These are phyloP conservation scores for Perizoma flavofasciatum DNA, from an alignment of 2,888 invertebrate species.

Conservation along the genomic window DNA sequence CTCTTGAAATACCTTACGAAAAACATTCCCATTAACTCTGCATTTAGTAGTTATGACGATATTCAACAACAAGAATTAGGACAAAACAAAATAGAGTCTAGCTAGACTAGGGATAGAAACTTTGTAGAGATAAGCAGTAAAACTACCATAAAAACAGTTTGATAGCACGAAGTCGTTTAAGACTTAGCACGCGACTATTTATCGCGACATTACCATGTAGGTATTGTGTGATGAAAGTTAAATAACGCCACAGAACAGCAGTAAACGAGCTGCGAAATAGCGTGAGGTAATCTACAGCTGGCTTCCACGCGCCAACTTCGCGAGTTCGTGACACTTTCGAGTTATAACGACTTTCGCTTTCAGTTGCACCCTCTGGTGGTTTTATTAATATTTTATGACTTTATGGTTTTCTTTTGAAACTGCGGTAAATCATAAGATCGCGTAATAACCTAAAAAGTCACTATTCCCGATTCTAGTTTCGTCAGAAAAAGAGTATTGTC, in stretches of 20 bases:
- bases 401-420: slow-evolving; percentile 5
- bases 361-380: slow-evolving; percentile 30
- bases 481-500: too few species aligned
- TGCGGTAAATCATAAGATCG: neutral
- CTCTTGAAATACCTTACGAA: too few species aligned
- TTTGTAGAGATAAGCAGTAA: slow-evolving; percentile 23
- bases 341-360: slow-evolving; percentile 43
- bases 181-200: slow-evolving; percentile 52
- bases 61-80: slow-evolving; percentile 9
- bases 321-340: slow-evolving; percentile 49
- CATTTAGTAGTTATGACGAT: slow-evolving; percentile 10
- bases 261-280: slow-evolving; percentile 54
- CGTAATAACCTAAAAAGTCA: neutral
- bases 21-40: slow-evolving; percentile 6
- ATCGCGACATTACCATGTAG: slow-evolving; percentile 57
- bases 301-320: slow-evolving; percentile 36
- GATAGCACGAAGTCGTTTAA: slow-evolving; percentile 40
- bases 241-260: slow-evolving; percentile 56
- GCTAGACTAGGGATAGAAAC: slow-evolving; percentile 13
- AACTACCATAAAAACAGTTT: slow-evolving; percentile 24
- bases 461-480: too few species aligned
- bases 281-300: slow-evolving; percentile 64
- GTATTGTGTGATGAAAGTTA: slow-evolving; percentile 63
- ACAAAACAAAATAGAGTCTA: slow-evolving; percentile 14
- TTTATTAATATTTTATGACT: slow-evolving; percentile 40